Percentiles rank a stretch among this genome's conserved stretches.
Evolutionary conservation across 2,888 invertebrate genomes (phyloP).

Genomic region (Tineola bisselliella): DNA sequence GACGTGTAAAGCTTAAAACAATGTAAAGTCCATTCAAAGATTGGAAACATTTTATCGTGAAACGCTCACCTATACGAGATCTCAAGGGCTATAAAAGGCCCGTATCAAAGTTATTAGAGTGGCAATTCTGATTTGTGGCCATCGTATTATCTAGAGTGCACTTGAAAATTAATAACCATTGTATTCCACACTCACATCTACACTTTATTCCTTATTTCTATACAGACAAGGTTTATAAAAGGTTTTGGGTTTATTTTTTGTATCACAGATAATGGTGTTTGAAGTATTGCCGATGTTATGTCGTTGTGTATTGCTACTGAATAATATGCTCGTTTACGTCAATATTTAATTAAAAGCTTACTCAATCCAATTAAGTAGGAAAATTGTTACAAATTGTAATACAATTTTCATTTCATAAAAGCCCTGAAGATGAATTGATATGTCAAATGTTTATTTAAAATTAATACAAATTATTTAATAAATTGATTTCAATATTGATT

Average conservation of each 20-base stretch:
- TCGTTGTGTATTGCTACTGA: slow-evolving; percentile 1
- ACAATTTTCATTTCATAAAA: too few relatives aligned
- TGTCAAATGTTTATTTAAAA: too few relatives aligned
- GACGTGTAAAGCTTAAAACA: background rate
- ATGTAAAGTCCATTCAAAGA: background rate
- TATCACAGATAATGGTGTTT: background rate
- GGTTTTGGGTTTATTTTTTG: background rate
- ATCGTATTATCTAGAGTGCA: slow-evolving; percentile 64
- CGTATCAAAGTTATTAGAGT: slow-evolving; percentile 5
- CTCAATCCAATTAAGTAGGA: background rate
- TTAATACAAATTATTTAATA: background rate
- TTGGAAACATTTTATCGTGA: slow-evolving; percentile 2
- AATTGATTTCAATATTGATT: background rate
- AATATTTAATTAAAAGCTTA: background rate
- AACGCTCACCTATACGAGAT: background rate
- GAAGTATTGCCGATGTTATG: background rate
- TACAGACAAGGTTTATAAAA: background rate
- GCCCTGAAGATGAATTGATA: too few relatives aligned
- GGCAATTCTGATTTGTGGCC: slow-evolving; percentile 33
- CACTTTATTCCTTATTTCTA: background rate
- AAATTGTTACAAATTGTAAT: background rate
- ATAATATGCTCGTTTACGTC: background rate
- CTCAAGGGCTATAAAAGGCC: background rate
- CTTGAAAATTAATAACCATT: slow-evolving; percentile 51
- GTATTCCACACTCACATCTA: background rate